Evolutionary conservation across 2,113 vertebrate species (phyloP).

Genomic region (Manacus vitellinus): DNA sequence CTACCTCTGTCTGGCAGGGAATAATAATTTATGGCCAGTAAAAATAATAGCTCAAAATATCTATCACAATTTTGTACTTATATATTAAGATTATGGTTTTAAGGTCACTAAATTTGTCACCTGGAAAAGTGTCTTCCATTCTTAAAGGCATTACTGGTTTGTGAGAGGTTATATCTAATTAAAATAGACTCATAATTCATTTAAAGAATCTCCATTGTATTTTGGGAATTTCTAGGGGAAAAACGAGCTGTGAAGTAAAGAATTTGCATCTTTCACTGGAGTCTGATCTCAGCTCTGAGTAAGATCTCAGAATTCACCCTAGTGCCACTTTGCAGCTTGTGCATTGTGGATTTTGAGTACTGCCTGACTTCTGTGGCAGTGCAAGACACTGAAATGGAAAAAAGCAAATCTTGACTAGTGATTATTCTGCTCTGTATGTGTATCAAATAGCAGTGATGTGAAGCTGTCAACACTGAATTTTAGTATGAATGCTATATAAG

Average conservation of each 20-base stretch:
- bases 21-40: neutral
- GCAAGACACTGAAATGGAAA: neutral
- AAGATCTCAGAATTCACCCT: neutral
- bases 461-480: neutral
- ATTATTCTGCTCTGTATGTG: neutral
- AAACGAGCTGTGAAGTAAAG: neutral
- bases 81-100: neutral
- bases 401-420: neutral
- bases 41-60: slow-evolving; percentile 2
- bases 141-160: neutral
- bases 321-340: neutral
- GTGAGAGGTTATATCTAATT: neutral
- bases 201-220: neutral
- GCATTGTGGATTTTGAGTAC: neutral
- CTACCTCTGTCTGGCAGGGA: neutral
- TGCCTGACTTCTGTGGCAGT: neutral
- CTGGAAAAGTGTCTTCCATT: neutral
- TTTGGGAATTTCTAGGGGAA: neutral
- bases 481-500: neutral
- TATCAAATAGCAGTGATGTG: neutral
- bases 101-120: neutral
- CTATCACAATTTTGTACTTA: neutral
- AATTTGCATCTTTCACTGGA: neutral
- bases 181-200: neutral
- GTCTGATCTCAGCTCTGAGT: neutral